Evolutionary conservation across 2,797 vertebrate genomes (phyloP), one percentile per base, ranked within the genome.

Genomic region (Enteromius unitaeniatus): DNA sequence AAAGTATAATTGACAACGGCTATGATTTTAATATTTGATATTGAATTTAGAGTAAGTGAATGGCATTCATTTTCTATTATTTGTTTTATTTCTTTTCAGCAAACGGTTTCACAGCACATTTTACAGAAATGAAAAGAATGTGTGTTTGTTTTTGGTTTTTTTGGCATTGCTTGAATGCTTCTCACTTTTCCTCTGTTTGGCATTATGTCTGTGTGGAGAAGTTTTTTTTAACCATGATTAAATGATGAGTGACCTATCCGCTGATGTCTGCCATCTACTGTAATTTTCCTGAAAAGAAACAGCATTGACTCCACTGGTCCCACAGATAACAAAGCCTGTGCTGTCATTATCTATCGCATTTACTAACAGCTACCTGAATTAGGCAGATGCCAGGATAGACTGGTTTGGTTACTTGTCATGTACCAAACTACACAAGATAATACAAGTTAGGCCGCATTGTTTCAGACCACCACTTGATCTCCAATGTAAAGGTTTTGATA

Each of bases 391-490:
- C 45, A 31, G 11, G 15, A 6, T 31, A 26, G 45, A 53, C 49
- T 53, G 49, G 72, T 74, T 74, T n/a, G 19, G 19, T 37, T 6
- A 53, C 72, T n/a, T 74, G 28, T 28, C 19, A 74, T 53, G 49
- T 53, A 14, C 49, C 21, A 74, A 53, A 34, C 47, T n/a, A 21
- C 5, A 3, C 19, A 34, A 53, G 19, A 34, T 53, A n/a, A 74
- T 21, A 53, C 72, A 55, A 74, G 72, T 13, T 13, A n/a, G 1
- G 28, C 4, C 0, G 3, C 72, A 74, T 74, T 74, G 28, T 37
- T 55, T 53, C 31, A 21, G 19, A 21, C n/a, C 31, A 13, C 72
- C 19, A 34, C 47, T 51, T 53, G 72, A n/a, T 34, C 17, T 74
- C 19, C 19, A n/a, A 37, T 14, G 6, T n/a, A 37, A 74, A 55